Evolutionary conservation across 2,113 vertebrate species (phyloP).

Genomic region (Emberiza fucata): DNA sequence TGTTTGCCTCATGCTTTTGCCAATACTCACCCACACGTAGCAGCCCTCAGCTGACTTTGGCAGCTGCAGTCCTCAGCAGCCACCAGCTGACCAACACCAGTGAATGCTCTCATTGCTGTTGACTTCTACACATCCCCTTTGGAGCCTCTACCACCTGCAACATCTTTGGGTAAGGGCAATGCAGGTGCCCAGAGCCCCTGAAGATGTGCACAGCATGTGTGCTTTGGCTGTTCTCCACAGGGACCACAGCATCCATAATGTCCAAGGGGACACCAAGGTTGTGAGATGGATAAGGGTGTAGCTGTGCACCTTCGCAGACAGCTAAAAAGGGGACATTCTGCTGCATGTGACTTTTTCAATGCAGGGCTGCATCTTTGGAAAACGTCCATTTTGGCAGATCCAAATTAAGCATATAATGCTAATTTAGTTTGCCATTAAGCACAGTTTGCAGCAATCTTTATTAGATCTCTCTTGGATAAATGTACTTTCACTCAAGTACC

Average conservation of each 20-base stretch:
- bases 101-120: not conserved
- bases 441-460: not conserved
- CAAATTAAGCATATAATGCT: not conserved
- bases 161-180: not conserved
- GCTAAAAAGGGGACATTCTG: not conserved
- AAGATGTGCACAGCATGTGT: accelerated
- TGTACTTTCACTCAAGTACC: not conserved
- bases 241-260: too few species aligned
- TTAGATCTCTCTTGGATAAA: not conserved
- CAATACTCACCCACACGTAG: accelerated
- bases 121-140: not conserved
- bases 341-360: not conserved
- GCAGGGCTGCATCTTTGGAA: not conserved
- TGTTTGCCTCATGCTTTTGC: not conserved
- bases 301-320: not conserved
- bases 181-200: accelerated
- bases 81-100: not conserved
- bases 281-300: not conserved
- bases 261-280: not conserved
- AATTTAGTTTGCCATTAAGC: not conserved
- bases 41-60: not conserved
- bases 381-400: not conserved
- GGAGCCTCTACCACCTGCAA: not conserved
- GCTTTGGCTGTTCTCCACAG: not conserved
- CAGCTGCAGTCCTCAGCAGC: not conserved